These are phyloP conservation scores for Polietes domitor DNA, from an alignment of 2,888 invertebrate species.

Conservation along the genomic window DNA sequence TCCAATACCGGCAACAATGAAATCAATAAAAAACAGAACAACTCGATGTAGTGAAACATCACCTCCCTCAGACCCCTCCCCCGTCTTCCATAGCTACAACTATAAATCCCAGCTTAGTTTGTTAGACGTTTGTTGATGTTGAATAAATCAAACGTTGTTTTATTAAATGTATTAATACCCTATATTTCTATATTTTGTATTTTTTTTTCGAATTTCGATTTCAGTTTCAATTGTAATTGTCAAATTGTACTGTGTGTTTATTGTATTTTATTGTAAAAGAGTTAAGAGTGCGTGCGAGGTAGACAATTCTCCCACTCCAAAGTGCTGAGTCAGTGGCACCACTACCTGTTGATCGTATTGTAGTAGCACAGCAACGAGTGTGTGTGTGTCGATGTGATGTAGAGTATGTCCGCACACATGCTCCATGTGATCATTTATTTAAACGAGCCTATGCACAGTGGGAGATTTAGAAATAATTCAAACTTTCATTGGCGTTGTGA, in stretches of 20 bases:
- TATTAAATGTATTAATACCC: conserved; percentile 4
- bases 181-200: conserved; percentile 3
- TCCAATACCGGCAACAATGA: conserved; percentile 1
- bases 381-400: background rate
- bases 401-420: background rate
- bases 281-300: background rate
- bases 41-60: background rate
- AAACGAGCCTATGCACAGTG: background rate
- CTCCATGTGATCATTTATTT: background rate
- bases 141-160: background rate
- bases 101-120: background rate
- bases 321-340: conserved; percentile 17
- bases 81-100: too few relatives aligned
- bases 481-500: too few relatives aligned
- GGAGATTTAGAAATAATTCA: background rate
- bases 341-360: conserved; percentile 16
- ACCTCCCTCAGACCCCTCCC: background rate
- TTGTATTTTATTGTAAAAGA: background rate
- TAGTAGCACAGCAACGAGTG: background rate
- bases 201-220: conserved; percentile 1
- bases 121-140: background rate
- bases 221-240: conserved; percentile 13
- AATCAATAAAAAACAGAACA: conserved; percentile 14
- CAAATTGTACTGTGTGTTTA: background rate
- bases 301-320: conserved; percentile 20